Base-by-base conservation (phyloP, 1,140 invertebrate genomes). In the Watersipora subatra region DNA sequence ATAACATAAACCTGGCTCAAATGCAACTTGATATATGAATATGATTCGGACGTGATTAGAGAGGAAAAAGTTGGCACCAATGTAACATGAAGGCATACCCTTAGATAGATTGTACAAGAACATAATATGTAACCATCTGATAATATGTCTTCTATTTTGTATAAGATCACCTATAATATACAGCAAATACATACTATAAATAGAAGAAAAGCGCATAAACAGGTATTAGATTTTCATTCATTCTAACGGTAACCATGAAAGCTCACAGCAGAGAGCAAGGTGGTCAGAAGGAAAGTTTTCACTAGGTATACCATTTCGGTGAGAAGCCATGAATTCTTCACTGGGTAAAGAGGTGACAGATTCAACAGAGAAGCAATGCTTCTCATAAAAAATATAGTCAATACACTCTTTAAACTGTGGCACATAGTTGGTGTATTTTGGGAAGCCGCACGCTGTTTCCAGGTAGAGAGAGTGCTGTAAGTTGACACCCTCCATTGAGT, bases 201-300 rank as follows among this genome's bases (percentile, higher is more conserved):
- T n/a, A n/a, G n/a, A n/a, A n/a, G n/a, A n/a, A n/a, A n/a, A n/a
- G n/a, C n/a, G n/a, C n/a, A n/a, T n/a, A n/a, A n/a, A n/a, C n/a
- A n/a, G n/a, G n/a, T n/a, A n/a, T n/a, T n/a, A n/a, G n/a, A n/a
- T n/a, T n/a, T n/a, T n/a, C n/a, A n/a, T n/a, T n/a, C n/a, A n/a
- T n/a, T n/a, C n/a, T 46, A 46, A 46, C 34, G 7, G n/a, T 46
- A 12, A 12, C 83, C 86, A 86, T 65, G 81, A 78, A 28, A 97
- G 78, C 82, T 93, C 91, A 61, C 87, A 88, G 64, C 93, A 83
- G 59, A 94, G 80, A 61, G 93, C 87, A 68, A 97, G 80, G 80
- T 97, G 93, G 84, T 97, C 93, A 20, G 92, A 95, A 0, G 93
- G 93, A 80, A 89, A 91, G 7, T 88, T 85, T 20, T 88, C 78